Evolutionary conservation across 2,113 vertebrate species (phyloP), one percentile per base, ranked within the genome.

Genomic region (Turnix velox): DNA sequence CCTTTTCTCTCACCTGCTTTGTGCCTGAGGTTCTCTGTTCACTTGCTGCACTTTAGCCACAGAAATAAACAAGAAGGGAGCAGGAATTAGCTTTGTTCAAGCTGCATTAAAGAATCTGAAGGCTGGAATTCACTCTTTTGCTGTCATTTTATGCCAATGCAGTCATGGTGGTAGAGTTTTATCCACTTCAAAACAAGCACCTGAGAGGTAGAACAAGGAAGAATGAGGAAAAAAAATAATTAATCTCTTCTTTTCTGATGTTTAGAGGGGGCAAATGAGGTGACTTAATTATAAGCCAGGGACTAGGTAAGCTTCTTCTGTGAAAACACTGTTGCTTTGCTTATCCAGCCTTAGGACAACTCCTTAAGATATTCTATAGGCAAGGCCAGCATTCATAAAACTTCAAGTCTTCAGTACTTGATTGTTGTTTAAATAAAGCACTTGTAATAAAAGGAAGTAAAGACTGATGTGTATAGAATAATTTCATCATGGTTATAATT

Each of bases 371-470:
- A 55, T 14, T 84, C 39, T 55, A 30, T 7, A 83, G 46, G 40
- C 61, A 94, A 88, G 83, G 19, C 37, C 35, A 62, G 25, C 45
- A 63, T 58, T 88, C 52, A 48, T 58, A 80, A 77, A 95, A 28
- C 52, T 62, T 25, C 12, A 59, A 43, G 24, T 28, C 52, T 80
- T 86, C 46, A 40, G 31, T 67, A 67, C 69, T 43, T 74, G 37
- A 71, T 43, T 54, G 45, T 57, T 87, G 71, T 94, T 95, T 83
- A 83, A 93, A 90, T 52, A 89, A 93, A 84, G 24, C 15, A 16
- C 8, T 58, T 88, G 42, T 24, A 84, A 84, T 66, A 92, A 84
- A 85, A 89, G 94, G 91, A 95, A 96, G 81, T 87, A 79, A 73
- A 82, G 24, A 48, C 19, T 58, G 58, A 33, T 89, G 30, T 31